Conservation (phyloP, 2,888 invertebrate genomes). For the Cheilosia variabilis region DNA sequence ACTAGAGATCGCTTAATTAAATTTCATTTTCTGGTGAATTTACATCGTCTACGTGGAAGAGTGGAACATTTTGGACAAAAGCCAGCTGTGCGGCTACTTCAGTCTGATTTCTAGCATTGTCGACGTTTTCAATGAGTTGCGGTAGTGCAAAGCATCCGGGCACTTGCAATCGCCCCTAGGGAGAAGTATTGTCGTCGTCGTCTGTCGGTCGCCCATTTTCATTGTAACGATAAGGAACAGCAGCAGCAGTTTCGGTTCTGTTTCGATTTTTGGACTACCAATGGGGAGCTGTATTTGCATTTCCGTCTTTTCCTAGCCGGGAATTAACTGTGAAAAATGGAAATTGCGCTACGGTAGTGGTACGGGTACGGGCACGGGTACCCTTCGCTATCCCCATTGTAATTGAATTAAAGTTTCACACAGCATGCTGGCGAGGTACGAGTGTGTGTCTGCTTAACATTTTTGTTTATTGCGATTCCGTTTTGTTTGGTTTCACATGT, state of each 20-base stretch:
- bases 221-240: slow-evolving; percentile 54
- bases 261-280: background rate
- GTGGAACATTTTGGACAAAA: slow-evolving; percentile 57
- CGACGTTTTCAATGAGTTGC: slow-evolving; percentile 46
- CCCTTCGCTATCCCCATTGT: background rate
- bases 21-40: slow-evolving; percentile 69
- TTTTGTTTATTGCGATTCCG: slow-evolving; percentile 57
- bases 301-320: slow-evolving; percentile 11
- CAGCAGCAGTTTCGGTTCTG: slow-evolving; percentile 13
- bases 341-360: slow-evolving; percentile 9
- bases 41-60: slow-evolving; percentile 39
- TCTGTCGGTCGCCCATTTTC: background rate
- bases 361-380: no score
- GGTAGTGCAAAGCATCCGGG: slow-evolving; percentile 22
- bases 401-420: slow-evolving; percentile 39
- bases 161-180: slow-evolving; percentile 8
- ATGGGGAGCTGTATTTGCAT: slow-evolving; percentile 7
- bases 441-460: slow-evolving; percentile 28
- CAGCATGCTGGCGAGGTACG: background rate
- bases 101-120: slow-evolving; percentile 15
- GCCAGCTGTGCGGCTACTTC: slow-evolving; percentile 33
- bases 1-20: slow-evolving; percentile 61
- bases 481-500: slow-evolving; percentile 46
- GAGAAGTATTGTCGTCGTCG: slow-evolving; percentile 5
- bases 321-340: slow-evolving; percentile 32